Conservation (phyloP, 2,888 invertebrate genomes). For the Trisateles emortualis region DNA sequence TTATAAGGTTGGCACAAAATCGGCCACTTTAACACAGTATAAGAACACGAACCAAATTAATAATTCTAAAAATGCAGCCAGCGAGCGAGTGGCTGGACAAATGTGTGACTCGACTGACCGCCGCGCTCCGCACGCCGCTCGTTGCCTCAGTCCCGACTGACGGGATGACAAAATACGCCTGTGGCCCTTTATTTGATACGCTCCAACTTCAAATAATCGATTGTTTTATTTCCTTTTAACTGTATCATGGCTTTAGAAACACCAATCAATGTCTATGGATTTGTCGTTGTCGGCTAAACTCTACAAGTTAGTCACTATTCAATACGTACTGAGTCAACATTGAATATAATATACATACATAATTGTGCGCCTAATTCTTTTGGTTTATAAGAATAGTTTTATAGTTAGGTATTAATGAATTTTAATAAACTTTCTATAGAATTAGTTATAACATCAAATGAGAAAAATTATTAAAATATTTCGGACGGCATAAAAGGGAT, state of each 20-base stretch:
- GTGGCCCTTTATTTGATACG: conserved; percentile 54
- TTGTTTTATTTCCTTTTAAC: conserved; percentile 26
- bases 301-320: background rate
- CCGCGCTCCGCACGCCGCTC: conserved; percentile 13
- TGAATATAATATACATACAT: background rate
- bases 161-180: conserved; percentile 65
- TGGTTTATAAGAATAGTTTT: too few relatives aligned
- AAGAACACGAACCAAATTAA: conserved; percentile 82
- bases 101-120: conserved; percentile 62
- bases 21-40: conserved; percentile 77
- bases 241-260: conserved; percentile 3
- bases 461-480: conserved; percentile 57
- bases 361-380: too few relatives aligned
- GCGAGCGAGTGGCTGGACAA: conserved; percentile 64
- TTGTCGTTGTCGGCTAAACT: background rate
- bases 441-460: conserved; percentile 4
- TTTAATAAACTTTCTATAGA: background rate
- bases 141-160: conserved; percentile 17
- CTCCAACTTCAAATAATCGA: conserved; percentile 41
- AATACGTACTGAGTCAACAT: background rate
- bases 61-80: conserved; percentile 84
- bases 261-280: background rate
- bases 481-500: conserved; percentile 58
- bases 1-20: conserved; percentile 79
- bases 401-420: too few relatives aligned